These are phyloP conservation scores for Paramacrobiotus metropolitanus DNA, from an alignment of 1,140 invertebrate genomes.

Conservation along the genomic window DNA sequence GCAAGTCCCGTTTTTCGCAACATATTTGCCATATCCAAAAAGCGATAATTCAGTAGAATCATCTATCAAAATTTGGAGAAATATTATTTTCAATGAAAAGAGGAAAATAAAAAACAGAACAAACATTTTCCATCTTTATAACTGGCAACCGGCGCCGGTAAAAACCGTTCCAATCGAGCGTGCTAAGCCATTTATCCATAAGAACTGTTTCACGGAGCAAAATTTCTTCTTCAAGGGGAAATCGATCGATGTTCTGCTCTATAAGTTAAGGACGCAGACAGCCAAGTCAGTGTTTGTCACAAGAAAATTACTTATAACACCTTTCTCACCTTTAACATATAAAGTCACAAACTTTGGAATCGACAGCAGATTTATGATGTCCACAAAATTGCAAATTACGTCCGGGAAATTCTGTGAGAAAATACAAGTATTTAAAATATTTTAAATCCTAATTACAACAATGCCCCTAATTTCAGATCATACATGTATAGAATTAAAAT, in stretches of 20 bases:
- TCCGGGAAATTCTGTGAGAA: neutral
- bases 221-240: neutral
- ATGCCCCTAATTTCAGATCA: neutral
- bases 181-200: neutral
- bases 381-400: neutral
- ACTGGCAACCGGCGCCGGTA: neutral
- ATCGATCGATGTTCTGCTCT: neutral
- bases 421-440: neutral
- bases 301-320: too few species aligned
- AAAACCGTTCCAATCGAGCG: neutral
- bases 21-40: neutral
- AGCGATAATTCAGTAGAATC: neutral
- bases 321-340: neutral
- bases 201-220: neutral
- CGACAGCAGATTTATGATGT: neutral
- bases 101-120: neutral
- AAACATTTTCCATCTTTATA: neutral
- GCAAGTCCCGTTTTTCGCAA: neutral
- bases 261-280: too few species aligned
- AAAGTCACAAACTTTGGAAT: neutral
- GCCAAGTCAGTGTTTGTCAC: too few species aligned
- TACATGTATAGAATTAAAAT: neutral
- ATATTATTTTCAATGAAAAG: neutral
- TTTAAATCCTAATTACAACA: neutral
- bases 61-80: too few species aligned